These are phyloP conservation scores for Nysson spinosus DNA, from an alignment of 2,888 invertebrate genomes.

Conservation along the genomic window DNA sequence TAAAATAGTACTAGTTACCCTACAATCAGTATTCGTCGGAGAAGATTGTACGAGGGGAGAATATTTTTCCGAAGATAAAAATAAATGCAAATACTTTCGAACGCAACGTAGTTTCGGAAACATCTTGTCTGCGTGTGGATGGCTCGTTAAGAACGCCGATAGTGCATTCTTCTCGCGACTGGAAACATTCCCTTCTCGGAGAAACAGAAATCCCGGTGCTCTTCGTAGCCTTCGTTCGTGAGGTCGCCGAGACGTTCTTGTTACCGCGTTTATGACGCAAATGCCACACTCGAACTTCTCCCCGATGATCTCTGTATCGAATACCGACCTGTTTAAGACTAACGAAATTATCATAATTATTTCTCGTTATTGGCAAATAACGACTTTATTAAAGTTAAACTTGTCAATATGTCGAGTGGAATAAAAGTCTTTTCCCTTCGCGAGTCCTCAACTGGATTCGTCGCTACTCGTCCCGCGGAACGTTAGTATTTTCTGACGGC, in stretches of 20 bases:
- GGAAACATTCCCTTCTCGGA: not conserved
- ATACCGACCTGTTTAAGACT: no score
- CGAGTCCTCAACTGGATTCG: constrained; percentile 1
- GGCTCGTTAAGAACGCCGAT: constrained; percentile 27
- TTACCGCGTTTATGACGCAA: constrained; percentile 33
- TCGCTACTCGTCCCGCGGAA: no score
- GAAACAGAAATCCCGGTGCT: constrained; percentile 24
- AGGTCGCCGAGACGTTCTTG: constrained; percentile 31
- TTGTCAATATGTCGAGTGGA: not conserved
- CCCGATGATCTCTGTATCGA: no score
- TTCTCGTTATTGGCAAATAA: not conserved
- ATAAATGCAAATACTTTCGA: not conserved
- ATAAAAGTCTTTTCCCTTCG: not conserved
- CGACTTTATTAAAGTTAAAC: constrained; percentile 2
- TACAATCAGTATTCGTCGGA: no score
- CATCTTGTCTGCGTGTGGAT: constrained; percentile 11
- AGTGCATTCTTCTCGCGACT: constrained; percentile 21
- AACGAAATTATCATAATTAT: no score
- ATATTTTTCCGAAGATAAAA: no score
- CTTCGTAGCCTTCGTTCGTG: constrained; percentile 14
- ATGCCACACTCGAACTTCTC: no score
- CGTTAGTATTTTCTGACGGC: no score
- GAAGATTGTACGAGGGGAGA: no score
- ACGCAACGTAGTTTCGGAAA: not conserved
- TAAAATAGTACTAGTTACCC: no score